Evolutionary conservation across 1,140 invertebrate species (phyloP).

Genomic region (Hyles vespertilio): DNA sequence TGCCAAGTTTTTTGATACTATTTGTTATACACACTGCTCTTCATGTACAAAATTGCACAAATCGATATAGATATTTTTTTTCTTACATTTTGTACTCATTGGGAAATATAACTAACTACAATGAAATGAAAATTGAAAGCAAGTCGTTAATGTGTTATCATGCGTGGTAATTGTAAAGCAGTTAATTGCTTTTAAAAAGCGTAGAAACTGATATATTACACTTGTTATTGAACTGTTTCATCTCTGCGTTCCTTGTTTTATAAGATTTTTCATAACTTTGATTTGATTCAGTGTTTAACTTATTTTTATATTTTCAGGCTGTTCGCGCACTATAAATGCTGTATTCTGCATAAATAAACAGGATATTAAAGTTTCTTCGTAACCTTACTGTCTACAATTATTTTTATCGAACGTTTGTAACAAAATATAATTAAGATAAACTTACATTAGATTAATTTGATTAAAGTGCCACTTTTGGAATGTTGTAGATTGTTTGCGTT

Average conservation of each 20-base stretch:
- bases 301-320: slow-evolving; percentile 37
- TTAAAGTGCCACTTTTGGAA: slow-evolving; percentile 27
- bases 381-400: not conserved
- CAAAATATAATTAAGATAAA: not conserved
- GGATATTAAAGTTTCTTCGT: not conserved
- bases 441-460: not conserved
- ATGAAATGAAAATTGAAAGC: no score
- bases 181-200: no score
- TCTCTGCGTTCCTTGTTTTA: not conserved
- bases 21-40: not conserved
- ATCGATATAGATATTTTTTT: no score
- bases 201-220: no score
- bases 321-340: slow-evolving; percentile 49
- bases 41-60: no score
- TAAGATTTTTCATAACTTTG: not conserved
- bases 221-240: no score
- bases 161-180: no score
- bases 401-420: slow-evolving; percentile 4
- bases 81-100: no score
- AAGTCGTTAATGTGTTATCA: no score
- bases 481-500: slow-evolving; percentile 1
- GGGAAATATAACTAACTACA: no score
- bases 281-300: no score
- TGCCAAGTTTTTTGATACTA: not conserved
- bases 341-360: slow-evolving; percentile 19